These are phyloP conservation scores for Spinus olivaceus DNA, from an alignment of 2,797 vertebrate genomes.

Conservation along the genomic window DNA sequence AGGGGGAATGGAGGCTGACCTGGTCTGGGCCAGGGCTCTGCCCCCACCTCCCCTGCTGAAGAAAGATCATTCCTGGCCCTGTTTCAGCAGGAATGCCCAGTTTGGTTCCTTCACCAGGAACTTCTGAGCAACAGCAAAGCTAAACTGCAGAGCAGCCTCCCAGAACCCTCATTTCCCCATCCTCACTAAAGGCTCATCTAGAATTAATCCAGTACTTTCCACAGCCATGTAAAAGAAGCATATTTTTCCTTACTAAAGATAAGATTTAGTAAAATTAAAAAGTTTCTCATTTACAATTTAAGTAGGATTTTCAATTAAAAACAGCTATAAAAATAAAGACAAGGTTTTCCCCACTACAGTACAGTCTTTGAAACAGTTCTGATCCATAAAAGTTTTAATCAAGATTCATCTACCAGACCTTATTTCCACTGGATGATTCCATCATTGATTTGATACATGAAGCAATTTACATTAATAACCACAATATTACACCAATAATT, in stretches of 20 bases:
- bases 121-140: not conserved
- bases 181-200: not conserved
- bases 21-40: not conserved
- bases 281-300: not conserved
- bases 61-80: not conserved
- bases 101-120: not conserved
- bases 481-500: not conserved
- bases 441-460: not conserved
- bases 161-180: not conserved
- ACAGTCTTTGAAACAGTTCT: not conserved
- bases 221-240: not conserved
- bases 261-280: not conserved
- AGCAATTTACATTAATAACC: constrained; percentile 31
- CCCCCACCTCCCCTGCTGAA: not conserved
- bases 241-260: constrained; percentile 1
- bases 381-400: constrained; percentile 7
- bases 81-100: not conserved
- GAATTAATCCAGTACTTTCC: not conserved
- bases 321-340: not conserved
- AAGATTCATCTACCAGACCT: constrained; percentile 29
- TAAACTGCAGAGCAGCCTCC: not conserved
- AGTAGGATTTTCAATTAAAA: not conserved
- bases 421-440: not conserved
- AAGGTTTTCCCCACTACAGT: not conserved
- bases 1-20: not conserved